These are phyloP conservation scores for Diadema setosum DNA, from an alignment of 35 echinoderm and acorn worm genomes.

Conservation along the genomic window DNA sequence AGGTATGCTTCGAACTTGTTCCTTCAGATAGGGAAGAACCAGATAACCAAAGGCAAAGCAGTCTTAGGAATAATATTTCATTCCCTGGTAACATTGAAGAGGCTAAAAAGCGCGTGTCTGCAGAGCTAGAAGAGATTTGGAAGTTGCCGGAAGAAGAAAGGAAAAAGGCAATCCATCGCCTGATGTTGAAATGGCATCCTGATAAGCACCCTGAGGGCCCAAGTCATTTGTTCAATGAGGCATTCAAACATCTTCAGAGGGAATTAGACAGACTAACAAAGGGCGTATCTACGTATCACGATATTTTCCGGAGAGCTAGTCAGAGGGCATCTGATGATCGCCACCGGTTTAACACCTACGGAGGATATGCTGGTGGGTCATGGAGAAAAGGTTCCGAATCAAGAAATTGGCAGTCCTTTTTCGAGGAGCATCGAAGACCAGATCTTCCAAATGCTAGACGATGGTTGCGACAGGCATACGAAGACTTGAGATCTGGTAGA, in stretches of 20 bases:
- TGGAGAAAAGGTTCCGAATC: not conserved
- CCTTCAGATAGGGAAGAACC: not conserved
- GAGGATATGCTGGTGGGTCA: not conserved
- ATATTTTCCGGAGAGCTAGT: not conserved
- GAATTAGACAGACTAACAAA: slow-evolving; percentile 11
- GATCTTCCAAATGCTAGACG: slow-evolving; percentile 13
- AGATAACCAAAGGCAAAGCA: not conserved
- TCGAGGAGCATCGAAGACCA: not conserved
- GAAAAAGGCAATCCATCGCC: not conserved
- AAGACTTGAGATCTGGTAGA: not conserved
- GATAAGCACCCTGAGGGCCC: slow-evolving; percentile 32
- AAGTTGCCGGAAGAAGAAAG: not conserved
- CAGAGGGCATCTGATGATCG: not conserved
- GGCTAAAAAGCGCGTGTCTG: not conserved
- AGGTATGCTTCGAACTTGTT: not conserved
- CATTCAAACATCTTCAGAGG: slow-evolving; percentile 35
- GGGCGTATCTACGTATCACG: not conserved
- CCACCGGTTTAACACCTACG: not conserved
- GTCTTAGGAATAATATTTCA: not conserved
- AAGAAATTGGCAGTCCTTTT: not conserved
- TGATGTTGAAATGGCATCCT: slow-evolving; percentile 38
- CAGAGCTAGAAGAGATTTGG: slow-evolving; percentile 8
- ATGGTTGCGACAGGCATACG: slow-evolving; percentile 52
- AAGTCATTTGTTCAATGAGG: slow-evolving; percentile 2
- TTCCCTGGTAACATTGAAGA: not conserved